Evolutionary conservation across 2,888 invertebrate genomes (phyloP).

Genomic region (Ctena decussata): DNA sequence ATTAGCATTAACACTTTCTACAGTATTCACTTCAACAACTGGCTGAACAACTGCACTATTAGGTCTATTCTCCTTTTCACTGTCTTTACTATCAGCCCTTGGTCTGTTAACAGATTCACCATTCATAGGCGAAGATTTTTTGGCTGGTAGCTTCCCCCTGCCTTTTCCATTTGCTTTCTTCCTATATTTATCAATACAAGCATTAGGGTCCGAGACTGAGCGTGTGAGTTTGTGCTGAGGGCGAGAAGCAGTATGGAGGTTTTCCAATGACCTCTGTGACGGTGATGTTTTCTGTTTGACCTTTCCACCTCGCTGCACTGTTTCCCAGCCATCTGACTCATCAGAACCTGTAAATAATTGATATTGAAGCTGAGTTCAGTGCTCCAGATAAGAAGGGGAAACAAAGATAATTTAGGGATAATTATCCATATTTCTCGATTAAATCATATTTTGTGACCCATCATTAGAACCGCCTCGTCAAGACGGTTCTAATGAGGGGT

Average conservation of each 20-base stretch:
- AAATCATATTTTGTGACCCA: no score
- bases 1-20: neutral
- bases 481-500: no score
- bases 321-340: slow-evolving; percentile 93
- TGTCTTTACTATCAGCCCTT: slow-evolving; percentile 76
- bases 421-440: no score
- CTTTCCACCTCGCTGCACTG: slow-evolving; percentile 90
- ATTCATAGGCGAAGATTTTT: neutral
- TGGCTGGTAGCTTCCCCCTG: neutral
- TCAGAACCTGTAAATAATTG: slow-evolving; percentile 62
- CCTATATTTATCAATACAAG: slow-evolving; percentile 41
- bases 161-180: slow-evolving; percentile 16
- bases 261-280: slow-evolving; percentile 79
- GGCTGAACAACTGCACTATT: neutral
- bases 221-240: slow-evolving; percentile 70
- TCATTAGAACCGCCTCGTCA: no score
- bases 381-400: no score
- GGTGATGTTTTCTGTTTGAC: slow-evolving; percentile 87
- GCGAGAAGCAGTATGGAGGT: slow-evolving; percentile 65
- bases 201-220: slow-evolving; percentile 77
- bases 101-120: neutral
- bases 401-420: no score
- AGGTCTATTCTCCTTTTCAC: slow-evolving; percentile 83
- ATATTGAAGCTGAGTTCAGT: no score
- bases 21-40: neutral